Percentiles rank a stretch among this genome's conserved stretches.
phyloP scores from a whole-genome alignment of 2,888 invertebrate species.

The Cephus spinipes region DNA sequence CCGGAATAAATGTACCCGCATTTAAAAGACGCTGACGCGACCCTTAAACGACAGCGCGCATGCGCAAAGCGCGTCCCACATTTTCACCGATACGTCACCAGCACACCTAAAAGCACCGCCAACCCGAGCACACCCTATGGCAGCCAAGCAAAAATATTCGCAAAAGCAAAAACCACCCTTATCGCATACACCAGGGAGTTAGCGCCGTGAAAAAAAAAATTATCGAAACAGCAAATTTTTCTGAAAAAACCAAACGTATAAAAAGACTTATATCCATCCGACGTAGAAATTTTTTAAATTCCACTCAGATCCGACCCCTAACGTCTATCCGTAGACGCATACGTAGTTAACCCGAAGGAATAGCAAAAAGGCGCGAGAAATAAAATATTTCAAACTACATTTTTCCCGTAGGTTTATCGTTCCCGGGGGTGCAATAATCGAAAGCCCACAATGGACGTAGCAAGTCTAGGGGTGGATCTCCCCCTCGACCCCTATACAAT shows the following conservation, averaged over 20 bases:
- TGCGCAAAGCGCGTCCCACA: no score
- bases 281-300: background rate
- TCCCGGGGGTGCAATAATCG: background rate
- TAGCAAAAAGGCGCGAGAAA: background rate
- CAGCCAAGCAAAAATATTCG: background rate
- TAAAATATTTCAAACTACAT: background rate
- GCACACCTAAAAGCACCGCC: no score
- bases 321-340: background rate
- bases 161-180: background rate
- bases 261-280: background rate
- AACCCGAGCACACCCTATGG: no score
- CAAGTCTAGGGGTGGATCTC: background rate
- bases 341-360: background rate
- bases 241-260: no score
- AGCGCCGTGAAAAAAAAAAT: no score
- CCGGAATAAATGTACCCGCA: no score
- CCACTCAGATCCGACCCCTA: background rate
- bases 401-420: background rate
- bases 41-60: no score
- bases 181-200: background rate
- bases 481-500: background rate
- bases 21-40: no score
- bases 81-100: no score
- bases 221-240: no score
- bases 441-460: background rate